These are phyloP conservation scores for Eciton burchellii DNA, from an alignment of 1,140 invertebrate genomes.

Conservation along the genomic window DNA sequence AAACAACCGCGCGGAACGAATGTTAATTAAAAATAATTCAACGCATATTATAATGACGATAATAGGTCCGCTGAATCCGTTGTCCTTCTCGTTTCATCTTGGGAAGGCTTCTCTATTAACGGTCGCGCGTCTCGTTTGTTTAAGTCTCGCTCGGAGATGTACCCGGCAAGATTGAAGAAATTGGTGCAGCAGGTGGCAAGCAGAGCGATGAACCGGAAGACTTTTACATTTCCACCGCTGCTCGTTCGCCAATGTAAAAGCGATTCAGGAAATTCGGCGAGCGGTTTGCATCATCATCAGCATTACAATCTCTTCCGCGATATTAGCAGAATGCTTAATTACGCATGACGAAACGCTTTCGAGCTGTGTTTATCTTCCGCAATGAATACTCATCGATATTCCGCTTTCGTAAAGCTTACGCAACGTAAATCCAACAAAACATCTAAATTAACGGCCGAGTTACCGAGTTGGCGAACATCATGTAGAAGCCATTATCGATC, in stretches of 20 bases:
- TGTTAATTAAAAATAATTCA: too few relatives aligned
- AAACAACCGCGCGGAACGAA: too few relatives aligned
- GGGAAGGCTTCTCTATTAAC: background rate
- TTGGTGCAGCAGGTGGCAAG: constrained; percentile 78
- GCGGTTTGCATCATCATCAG: background rate
- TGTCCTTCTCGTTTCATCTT: too few relatives aligned
- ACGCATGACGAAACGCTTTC: too few relatives aligned
- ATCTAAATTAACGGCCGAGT: too few relatives aligned
- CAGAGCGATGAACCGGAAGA: constrained; percentile 62
- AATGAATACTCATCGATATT: background rate
- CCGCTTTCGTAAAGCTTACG: background rate
- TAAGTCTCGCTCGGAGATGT: background rate
- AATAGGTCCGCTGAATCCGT: too few relatives aligned
- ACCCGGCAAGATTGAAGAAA: constrained; percentile 62
- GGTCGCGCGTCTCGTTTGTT: background rate
- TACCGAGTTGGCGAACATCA: too few relatives aligned
- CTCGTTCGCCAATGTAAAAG: background rate
- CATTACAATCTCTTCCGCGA: background rate
- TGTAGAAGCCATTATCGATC: background rate
- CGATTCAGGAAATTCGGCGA: background rate
- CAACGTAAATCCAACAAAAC: too few relatives aligned
- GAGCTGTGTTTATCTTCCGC: background rate
- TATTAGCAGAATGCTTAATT: background rate
- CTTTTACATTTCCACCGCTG: constrained; percentile 49
- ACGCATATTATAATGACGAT: too few relatives aligned